Conservation (phyloP, 2,113 vertebrate species). For the Mirza zaza region DNA sequence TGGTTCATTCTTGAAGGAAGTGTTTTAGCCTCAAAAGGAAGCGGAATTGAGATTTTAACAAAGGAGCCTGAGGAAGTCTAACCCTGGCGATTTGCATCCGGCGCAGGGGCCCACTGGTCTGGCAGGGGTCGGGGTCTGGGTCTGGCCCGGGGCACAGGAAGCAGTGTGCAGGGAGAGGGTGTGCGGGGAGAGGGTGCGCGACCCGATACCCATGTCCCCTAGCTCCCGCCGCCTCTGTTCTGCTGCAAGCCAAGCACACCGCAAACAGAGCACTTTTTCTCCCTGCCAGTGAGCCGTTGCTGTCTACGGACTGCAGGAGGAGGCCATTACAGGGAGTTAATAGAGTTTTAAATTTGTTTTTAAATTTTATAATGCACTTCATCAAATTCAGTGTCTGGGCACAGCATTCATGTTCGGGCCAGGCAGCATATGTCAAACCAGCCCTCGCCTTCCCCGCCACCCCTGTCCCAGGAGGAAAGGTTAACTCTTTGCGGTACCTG, state of each 20-base stretch:
- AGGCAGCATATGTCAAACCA: not conserved
- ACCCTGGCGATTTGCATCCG: rapidly evolving
- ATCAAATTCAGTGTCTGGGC: slow-evolving; percentile 60
- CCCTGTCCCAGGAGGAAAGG: not conserved
- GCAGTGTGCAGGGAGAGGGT: not conserved
- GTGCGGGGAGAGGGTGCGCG: not conserved
- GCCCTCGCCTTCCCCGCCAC: not conserved
- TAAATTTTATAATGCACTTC: slow-evolving; percentile 72
- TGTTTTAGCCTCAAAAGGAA: not conserved
- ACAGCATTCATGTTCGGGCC: slow-evolving; percentile 2
- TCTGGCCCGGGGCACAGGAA: not conserved
- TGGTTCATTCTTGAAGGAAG: not conserved
- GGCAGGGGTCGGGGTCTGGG: not conserved
- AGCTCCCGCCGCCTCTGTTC: rapidly evolving
- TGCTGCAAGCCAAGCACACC: not conserved
- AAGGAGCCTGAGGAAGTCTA: not conserved
- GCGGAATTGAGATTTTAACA: not conserved
- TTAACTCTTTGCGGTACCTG: not conserved
- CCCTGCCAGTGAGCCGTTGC: slow-evolving; percentile 1
- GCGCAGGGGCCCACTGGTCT: rapidly evolving
- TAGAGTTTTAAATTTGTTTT: slow-evolving; percentile 73
- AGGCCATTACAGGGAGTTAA: slow-evolving; percentile 63
- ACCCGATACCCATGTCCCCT: rapidly evolving
- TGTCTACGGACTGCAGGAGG: slow-evolving; percentile 17
- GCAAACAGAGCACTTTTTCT: not conserved